Percentiles rank a stretch among this genome's conserved stretches.
These are phyloP conservation scores for Lobophora halterata DNA, from an alignment of 2,888 invertebrate species.

Conservation along the genomic window DNA sequence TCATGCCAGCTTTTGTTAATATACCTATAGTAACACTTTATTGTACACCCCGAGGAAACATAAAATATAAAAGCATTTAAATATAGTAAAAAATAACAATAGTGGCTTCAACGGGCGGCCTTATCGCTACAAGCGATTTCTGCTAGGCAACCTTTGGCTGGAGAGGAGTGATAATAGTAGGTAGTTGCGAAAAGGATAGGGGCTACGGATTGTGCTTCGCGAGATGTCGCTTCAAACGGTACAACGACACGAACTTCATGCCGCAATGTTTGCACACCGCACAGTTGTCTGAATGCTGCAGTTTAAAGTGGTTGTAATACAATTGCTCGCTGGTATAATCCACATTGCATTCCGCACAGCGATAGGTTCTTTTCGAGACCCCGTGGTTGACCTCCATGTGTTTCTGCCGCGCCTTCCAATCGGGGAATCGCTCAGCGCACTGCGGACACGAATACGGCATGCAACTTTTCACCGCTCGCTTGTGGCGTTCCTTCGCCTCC, in stretches of 20 bases:
- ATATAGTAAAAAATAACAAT: no score
- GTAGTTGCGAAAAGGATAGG: no score
- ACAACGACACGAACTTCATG: constrained; percentile 58
- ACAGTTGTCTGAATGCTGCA: constrained; percentile 64
- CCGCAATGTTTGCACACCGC: constrained; percentile 66
- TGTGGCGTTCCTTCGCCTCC: constrained; percentile 66
- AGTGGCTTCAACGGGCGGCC: no score
- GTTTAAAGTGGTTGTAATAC: constrained; percentile 64
- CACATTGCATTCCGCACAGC: constrained; percentile 60
- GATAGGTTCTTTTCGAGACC: constrained; percentile 46
- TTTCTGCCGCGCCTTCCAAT: constrained; percentile 55
- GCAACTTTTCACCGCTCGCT: constrained; percentile 60
- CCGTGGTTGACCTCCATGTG: constrained; percentile 68
- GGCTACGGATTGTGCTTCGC: constrained; percentile 47
- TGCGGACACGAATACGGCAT: constrained; percentile 67
- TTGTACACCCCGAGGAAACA: no score
- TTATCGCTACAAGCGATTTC: no score
- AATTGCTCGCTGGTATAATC: constrained; percentile 55
- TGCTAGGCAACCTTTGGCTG: no score
- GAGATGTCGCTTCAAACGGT: constrained; percentile 60
- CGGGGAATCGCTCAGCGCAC: constrained; percentile 61
- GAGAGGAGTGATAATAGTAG: no score
- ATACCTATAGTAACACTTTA: no score
- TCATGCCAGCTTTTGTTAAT: no score
- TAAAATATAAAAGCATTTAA: no score